Evolutionary conservation across 2,797 vertebrate genomes (phyloP).

Genomic region (Coracias cyanogaster): DNA sequence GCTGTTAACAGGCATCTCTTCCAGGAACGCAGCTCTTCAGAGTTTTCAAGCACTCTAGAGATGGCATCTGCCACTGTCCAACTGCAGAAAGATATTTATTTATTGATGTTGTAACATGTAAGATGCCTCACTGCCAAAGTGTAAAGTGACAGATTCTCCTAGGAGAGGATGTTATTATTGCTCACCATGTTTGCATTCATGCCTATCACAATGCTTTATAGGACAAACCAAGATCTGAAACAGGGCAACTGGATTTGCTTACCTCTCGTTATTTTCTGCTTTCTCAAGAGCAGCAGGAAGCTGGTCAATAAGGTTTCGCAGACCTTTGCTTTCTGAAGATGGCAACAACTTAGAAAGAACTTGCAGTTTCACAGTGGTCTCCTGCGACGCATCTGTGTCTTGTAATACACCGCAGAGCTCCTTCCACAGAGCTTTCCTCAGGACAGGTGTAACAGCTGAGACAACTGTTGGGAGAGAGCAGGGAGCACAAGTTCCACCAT

Average conservation of each 20-base stretch:
- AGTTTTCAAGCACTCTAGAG: conserved; percentile 76
- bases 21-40: conserved; percentile 81
- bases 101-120: background rate
- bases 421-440: conserved; percentile 84
- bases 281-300: conserved; percentile 83
- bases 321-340: conserved; percentile 71
- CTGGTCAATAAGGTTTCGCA: conserved; percentile 71
- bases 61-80: conserved; percentile 89
- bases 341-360: conserved; percentile 83
- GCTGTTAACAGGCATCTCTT: conserved; percentile 79
- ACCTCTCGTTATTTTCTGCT: conserved; percentile 81
- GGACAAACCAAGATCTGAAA: background rate
- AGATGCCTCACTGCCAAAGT: background rate
- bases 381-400: background rate
- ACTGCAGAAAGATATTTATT: conserved; percentile 73
- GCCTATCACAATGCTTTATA: background rate
- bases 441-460: conserved; percentile 58
- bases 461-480: conserved; percentile 52
- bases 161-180: background rate
- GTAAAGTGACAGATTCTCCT: background rate
- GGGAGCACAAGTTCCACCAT: background rate
- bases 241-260: background rate
- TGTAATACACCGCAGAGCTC: conserved; percentile 77
- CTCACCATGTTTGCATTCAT: background rate
- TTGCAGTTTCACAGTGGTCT: conserved; percentile 58